These are phyloP conservation scores for Branchipolynoe longqiensis DNA, from an alignment of 2,888 invertebrate species.

Conservation along the genomic window DNA sequence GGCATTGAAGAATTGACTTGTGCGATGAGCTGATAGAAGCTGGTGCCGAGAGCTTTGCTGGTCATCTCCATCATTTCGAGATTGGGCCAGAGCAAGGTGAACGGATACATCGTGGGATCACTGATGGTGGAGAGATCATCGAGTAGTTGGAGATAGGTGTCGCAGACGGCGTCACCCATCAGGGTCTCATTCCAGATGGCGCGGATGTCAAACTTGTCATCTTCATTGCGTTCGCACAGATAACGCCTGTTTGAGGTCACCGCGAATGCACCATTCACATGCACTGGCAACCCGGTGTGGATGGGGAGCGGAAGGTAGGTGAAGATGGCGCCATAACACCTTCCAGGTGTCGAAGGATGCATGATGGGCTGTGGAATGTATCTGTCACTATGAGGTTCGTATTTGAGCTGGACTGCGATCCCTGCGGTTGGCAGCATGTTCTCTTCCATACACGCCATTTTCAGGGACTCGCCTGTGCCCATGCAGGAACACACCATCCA, in stretches of 20 bases:
- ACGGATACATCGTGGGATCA: slow-evolving; percentile 58
- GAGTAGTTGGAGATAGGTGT: slow-evolving; percentile 69
- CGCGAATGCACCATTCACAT: slow-evolving; percentile 77
- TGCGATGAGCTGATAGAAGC: slow-evolving; percentile 64
- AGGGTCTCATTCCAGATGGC: slow-evolving; percentile 73
- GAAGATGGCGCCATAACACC: slow-evolving; percentile 69
- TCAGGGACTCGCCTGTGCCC: slow-evolving; percentile 66
- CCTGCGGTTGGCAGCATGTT: slow-evolving; percentile 71
- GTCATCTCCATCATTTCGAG: slow-evolving; percentile 58
- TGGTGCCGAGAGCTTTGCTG: slow-evolving; percentile 58
- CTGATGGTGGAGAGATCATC: slow-evolving; percentile 63
- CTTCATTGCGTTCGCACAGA: slow-evolving; percentile 71
- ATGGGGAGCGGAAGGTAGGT: slow-evolving; percentile 78
- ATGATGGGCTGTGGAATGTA: slow-evolving; percentile 59
- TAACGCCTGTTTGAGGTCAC: slow-evolving; percentile 74
- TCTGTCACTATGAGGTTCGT: slow-evolving; percentile 17
- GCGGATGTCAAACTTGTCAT: slow-evolving; percentile 72
- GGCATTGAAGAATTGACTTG: slow-evolving; percentile 27
- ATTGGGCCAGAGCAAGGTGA: slow-evolving; percentile 66
- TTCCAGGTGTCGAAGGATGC: slow-evolving; percentile 22
- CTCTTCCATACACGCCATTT: slow-evolving; percentile 67
- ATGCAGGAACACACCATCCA: slow-evolving; percentile 67
- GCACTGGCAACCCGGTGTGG: slow-evolving; percentile 72
- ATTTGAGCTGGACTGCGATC: slow-evolving; percentile 71
- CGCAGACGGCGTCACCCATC: slow-evolving; percentile 67